Evolutionary conservation across 2,888 invertebrate genomes (phyloP), one percentile per base, ranked within the genome.

Genomic region (Dysmachus trigonus): DNA sequence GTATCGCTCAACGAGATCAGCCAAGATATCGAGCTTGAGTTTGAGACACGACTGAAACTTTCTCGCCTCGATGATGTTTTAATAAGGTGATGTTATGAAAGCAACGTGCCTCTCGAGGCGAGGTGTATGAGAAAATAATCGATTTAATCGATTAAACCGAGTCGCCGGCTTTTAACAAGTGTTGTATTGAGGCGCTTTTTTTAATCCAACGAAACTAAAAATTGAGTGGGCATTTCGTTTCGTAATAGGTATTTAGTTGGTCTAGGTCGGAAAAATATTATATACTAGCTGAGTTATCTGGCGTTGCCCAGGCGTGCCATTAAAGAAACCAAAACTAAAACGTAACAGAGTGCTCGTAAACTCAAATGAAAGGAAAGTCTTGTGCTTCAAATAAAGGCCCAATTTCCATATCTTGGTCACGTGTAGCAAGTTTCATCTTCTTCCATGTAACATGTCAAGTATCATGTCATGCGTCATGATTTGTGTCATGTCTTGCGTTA

Each of bases 41-140:
- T 41, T 41, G 13, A 62, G 62, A 82, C 81, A 62, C 33, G 51
- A 13, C 53, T 53, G 33, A 35, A 62, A 82, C 81, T 82, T 82
- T 82, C 35, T 62, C 62, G 53, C 31, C 62, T 62, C 35, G 62
- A 82, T 62, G 62, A 35, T 82, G 62, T 8, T 82, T 35, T 62
- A 62, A 82, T 62, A 62, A 62, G 62, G 53, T 22, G 31, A 62
- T 62, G 81, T 51, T 82, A 82, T 82, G 62, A 82, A 62, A 82
- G 77, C 22, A 41, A 13, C 8, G 47, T 30, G 41, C 47, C 27
- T 15, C 35, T 47, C 30, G 33, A 38, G 7, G n/a, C 8, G 62
- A 3, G 62, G 30, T 77, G 47, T 51, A 77, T 77, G 77, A 30
- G n/a, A 77, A 77, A n/a, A n/a, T n/a, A n/a, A 41, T 41, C 38